Evolutionary conservation across 1,140 invertebrate genomes (phyloP).

Genomic region (Drosophila miranda): DNA sequence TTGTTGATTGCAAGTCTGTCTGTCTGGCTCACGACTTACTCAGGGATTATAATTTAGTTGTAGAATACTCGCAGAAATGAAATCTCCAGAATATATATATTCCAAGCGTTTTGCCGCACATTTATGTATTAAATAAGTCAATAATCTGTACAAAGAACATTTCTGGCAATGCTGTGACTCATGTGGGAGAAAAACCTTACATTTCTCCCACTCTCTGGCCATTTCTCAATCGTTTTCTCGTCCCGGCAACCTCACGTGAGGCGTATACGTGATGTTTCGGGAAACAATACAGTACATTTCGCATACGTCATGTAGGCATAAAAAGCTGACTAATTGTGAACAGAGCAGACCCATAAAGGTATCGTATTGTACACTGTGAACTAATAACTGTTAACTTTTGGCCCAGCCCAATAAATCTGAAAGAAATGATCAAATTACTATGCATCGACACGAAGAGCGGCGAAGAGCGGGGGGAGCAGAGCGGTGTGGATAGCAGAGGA

Average conservation of each 20-base stretch:
- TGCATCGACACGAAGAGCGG: slow-evolving; percentile 15
- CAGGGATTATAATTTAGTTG: too few relatives aligned
- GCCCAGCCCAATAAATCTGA: slow-evolving; percentile 9
- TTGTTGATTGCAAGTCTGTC: too few relatives aligned
- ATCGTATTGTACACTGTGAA: not conserved
- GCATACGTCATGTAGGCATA: slow-evolving; percentile 52
- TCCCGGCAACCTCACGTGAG: slow-evolving; percentile 38
- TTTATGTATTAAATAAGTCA: slow-evolving; percentile 9
- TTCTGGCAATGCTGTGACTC: slow-evolving; percentile 36
- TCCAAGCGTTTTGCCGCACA: too few relatives aligned
- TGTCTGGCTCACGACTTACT: too few relatives aligned
- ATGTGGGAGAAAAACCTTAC: slow-evolving; percentile 35
- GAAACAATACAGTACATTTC: slow-evolving; percentile 55
- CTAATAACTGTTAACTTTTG: slow-evolving; percentile 5
- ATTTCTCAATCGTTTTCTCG: slow-evolving; percentile 17
- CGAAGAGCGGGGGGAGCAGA: not conserved
- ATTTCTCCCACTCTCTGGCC: slow-evolving; percentile 10
- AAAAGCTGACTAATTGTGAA: slow-evolving; percentile 33
- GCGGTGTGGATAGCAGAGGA: not conserved
- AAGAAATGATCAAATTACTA: slow-evolving; percentile 35
- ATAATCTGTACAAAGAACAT: slow-evolving; percentile 15
- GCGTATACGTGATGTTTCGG: slow-evolving; percentile 56
- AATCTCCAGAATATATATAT: not conserved
- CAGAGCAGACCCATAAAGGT: slow-evolving; percentile 4
- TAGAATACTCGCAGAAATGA: too few relatives aligned